phyloP scores from a whole-genome alignment of 2,113 vertebrate species.

The Pomatorhinus ruficollis region DNA sequence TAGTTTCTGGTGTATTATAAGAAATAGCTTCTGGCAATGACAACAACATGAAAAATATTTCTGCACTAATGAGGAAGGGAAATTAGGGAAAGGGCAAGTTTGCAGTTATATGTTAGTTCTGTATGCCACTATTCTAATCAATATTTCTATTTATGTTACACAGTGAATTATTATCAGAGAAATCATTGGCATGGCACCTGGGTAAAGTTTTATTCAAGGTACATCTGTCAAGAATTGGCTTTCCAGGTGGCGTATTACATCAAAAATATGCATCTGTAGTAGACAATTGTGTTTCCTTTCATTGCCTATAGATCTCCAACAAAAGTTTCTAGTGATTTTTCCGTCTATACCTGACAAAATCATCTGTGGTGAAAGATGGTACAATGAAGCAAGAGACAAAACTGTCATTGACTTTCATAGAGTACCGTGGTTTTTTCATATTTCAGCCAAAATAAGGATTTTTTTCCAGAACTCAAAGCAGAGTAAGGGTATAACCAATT shows the following conservation, averaged over 20 bases:
- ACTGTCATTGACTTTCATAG: not conserved
- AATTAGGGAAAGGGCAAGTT: constrained; percentile 17
- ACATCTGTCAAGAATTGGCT: not conserved
- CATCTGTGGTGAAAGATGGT: not conserved
- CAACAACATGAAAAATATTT: constrained; percentile 11
- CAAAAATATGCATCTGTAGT: not conserved
- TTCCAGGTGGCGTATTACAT: not conserved
- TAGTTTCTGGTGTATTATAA: not conserved
- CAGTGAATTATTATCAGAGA: not conserved
- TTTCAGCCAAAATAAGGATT: not conserved
- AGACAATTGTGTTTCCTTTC: not conserved
- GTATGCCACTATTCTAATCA: not conserved
- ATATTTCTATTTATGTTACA: constrained; percentile 16
- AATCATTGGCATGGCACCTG: not conserved
- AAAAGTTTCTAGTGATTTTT: not conserved
- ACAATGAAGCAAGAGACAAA: not conserved
- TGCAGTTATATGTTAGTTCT: not conserved
- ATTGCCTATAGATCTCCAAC: not conserved
- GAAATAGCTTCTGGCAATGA: not conserved
- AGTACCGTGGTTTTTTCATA: not conserved
- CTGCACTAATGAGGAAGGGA: not conserved
- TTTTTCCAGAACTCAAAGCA: not conserved
- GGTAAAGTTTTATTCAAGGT: not conserved
- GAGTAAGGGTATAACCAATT: not conserved
- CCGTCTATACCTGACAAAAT: not conserved